These are phyloP conservation scores for Rousettus madagascariensis DNA, from an alignment of 2,797 vertebrate genomes.

Conservation along the genomic window DNA sequence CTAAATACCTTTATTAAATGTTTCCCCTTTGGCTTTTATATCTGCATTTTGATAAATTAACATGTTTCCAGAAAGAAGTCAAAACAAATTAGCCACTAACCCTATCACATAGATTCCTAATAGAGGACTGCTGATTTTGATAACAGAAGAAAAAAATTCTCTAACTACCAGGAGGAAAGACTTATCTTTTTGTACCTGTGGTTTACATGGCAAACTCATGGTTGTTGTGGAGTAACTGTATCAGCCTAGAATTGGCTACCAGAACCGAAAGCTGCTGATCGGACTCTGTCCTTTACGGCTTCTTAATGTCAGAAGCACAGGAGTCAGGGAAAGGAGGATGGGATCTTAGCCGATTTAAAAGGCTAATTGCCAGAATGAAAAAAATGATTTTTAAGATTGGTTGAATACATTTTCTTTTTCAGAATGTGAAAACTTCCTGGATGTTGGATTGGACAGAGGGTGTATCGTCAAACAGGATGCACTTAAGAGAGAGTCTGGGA, in stretches of 20 bases:
- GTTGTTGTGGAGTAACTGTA: not conserved
- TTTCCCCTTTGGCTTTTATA: not conserved
- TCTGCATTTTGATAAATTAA: not conserved
- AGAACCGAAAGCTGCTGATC: not conserved
- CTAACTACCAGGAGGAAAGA: not conserved
- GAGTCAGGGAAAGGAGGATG: not conserved
- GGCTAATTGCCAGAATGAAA: not conserved
- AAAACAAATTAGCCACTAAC: not conserved
- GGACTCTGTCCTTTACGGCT: not conserved
- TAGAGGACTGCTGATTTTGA: not conserved
- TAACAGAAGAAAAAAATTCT: not conserved
- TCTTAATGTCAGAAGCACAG: not conserved
- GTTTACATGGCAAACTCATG: not conserved
- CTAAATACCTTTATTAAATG: not conserved
- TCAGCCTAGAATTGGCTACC: not conserved
- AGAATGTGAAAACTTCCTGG: constrained; percentile 88
- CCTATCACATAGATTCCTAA: not conserved
- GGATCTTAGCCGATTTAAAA: not conserved
- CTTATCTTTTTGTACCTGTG: not conserved
- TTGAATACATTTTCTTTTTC: constrained; percentile 76
- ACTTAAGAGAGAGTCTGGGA: constrained; percentile 87
- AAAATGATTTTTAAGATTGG: not conserved
- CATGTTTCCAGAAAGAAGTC: constrained; percentile 11
- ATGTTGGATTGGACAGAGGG: constrained; percentile 81
- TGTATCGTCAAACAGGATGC: constrained; percentile 79